Conservation (phyloP, 1,140 invertebrate genomes). For the Hylaeus volcanicus region DNA sequence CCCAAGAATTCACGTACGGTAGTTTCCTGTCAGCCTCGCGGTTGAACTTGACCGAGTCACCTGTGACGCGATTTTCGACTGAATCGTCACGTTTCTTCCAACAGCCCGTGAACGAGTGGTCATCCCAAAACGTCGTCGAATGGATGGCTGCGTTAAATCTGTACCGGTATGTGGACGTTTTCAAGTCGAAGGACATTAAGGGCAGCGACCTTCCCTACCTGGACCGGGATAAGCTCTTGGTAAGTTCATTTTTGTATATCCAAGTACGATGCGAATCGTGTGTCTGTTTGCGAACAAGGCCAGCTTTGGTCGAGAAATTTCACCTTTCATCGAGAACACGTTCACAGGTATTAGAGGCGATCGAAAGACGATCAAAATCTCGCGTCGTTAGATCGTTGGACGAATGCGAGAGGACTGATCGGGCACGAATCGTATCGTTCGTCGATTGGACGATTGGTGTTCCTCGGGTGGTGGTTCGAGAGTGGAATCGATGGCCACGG, state of each 20-base stretch:
- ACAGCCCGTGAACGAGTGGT: slow-evolving; percentile 87
- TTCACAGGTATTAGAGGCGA: not conserved
- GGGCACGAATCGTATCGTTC: too few relatives aligned
- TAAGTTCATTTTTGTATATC: slow-evolving; percentile 74
- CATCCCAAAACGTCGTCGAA: slow-evolving; percentile 86
- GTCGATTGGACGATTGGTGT: too few relatives aligned
- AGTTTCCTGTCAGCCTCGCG: too few relatives aligned
- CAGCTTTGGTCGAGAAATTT: not conserved
- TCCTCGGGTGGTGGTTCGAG: too few relatives aligned
- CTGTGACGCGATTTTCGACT: not conserved
- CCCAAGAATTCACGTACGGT: too few relatives aligned
- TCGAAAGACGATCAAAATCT: not conserved
- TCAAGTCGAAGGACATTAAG: slow-evolving; percentile 87
- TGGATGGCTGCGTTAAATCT: slow-evolving; percentile 89
- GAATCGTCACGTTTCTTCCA: slow-evolving; percentile 61
- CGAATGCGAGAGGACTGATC: too few relatives aligned
- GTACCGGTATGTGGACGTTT: slow-evolving; percentile 87
- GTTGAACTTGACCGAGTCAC: slow-evolving; percentile 22
- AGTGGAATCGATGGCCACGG: slow-evolving; percentile 16
- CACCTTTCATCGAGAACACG: not conserved
- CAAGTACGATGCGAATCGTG: too few relatives aligned
- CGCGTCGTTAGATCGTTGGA: too few relatives aligned
- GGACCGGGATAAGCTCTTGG: slow-evolving; percentile 87
- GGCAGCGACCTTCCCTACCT: slow-evolving; percentile 85
- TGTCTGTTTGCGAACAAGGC: too few relatives aligned